Base-by-base conservation (phyloP, 2,113 vertebrate genomes). In the Ginglymostoma cirratum region DNA sequence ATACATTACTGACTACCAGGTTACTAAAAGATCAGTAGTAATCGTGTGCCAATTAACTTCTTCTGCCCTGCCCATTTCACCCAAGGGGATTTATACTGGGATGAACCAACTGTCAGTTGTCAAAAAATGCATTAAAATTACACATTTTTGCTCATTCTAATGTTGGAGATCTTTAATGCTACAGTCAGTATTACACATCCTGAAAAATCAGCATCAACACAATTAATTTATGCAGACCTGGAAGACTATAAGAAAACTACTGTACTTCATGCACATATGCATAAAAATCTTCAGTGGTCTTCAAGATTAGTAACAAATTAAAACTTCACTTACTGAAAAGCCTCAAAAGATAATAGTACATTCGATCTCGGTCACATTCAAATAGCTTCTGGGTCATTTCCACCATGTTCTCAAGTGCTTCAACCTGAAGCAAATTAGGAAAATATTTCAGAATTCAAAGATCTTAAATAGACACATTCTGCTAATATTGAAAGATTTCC, bases 351-450 rank as follows among this genome's bases (percentile, higher is more conserved):
- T 96, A 98, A 96, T 97, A 97, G 97, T 99, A 99, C 98, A 99
- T 98, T 95, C 98, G 98, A 96, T 99, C 98, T 97, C 99, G 97
- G 97, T 99, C 98, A 14, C 99, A 99, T 96, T 99, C 98, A 97
- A 99, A 99, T 0, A 99, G 97, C 96, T 98, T 98, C 95, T 97
- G 95, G 21, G 99, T 99, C 97, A 98, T 96, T 66, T 99, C 98
- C 96, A 99, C 98, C 97, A 99, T 97, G 95, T 98, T 97, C 96
- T 99, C 99, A 97, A 99, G 97, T 93, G 96, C 0, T 96, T 99
- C 98, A 96, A 98, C 97, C 99, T 99, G 97, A 96, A 96, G 95
- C 96, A 52, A 96, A 78, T 96, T 80, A n/a, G 96, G 86, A 30
- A 96, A 96, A 6, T 95, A 65, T 92, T 67, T 38, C n/a, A 80